Evolutionary conservation across 1,140 invertebrate genomes (phyloP).

Genomic region (Eurosta solidaginis): DNA sequence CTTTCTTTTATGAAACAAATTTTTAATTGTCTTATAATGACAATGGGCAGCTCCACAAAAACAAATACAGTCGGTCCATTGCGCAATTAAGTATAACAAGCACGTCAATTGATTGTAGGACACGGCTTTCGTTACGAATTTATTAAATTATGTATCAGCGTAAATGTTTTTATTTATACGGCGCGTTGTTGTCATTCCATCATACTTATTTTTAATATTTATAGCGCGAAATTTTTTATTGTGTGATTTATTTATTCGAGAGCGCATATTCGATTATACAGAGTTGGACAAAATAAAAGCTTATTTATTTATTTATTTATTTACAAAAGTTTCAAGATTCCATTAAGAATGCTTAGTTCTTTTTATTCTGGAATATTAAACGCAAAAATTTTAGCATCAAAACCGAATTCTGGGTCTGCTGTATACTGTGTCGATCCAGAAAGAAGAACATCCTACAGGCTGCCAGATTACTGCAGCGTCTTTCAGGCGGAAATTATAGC

Average conservation of each 20-base stretch:
- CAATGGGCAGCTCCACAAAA: background rate
- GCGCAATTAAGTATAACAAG: slow-evolving; percentile 26
- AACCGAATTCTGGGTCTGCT: too few relatives aligned
- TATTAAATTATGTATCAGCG: background rate
- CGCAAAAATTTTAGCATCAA: too few relatives aligned
- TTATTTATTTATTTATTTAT: too few relatives aligned
- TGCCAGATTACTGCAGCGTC: too few relatives aligned
- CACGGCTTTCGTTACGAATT: slow-evolving; percentile 21
- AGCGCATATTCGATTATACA: too few relatives aligned
- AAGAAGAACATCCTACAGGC: too few relatives aligned
- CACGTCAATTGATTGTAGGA: slow-evolving; percentile 24
- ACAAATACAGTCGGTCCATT: background rate
- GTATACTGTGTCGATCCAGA: too few relatives aligned
- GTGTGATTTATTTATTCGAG: background rate
- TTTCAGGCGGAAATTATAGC: too few relatives aligned
- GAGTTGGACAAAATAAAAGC: too few relatives aligned
- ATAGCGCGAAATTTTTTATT: background rate
- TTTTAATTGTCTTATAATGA: slow-evolving; percentile 12
- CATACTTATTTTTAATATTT: slow-evolving; percentile 4
- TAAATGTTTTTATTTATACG: background rate
- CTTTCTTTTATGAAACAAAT: background rate
- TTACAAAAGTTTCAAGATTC: too few relatives aligned
- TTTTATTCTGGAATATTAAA: too few relatives aligned
- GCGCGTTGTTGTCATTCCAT: background rate
- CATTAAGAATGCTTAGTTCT: too few relatives aligned